A percentile compares a stretch with the other conserved stretches of the same genome.
Evolutionary conservation across 2,797 vertebrate genomes (phyloP).

Genomic region (Rhinichthys osculus): DNA sequence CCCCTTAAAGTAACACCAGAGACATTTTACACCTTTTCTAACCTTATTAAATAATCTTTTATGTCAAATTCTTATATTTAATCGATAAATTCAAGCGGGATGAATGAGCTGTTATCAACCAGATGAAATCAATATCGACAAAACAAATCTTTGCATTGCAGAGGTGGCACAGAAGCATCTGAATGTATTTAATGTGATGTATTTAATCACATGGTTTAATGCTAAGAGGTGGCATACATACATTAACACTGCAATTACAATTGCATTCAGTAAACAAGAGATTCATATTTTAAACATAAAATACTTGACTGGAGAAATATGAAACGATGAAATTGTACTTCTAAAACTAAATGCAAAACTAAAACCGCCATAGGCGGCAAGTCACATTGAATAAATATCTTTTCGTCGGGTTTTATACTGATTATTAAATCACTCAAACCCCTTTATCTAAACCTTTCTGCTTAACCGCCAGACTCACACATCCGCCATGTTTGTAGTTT

Average conservation of each 20-base stretch:
- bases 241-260: background rate
- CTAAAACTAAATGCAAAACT: background rate
- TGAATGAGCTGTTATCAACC: background rate
- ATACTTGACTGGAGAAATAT: background rate
- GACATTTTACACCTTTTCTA: background rate
- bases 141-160: background rate
- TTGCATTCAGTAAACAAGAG: background rate
- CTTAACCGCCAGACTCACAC: too few species aligned
- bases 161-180: background rate
- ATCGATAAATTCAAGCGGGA: background rate
- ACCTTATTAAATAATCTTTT: background rate
- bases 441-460: too few species aligned
- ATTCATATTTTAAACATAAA: background rate
- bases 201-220: background rate
- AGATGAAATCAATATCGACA: background rate
- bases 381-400: too few species aligned
- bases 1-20: too few species aligned
- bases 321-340: background rate
- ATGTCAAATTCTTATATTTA: constrained; percentile 5
- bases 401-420: too few species aligned
- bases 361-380: too few species aligned
- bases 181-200: background rate
- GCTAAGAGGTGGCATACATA: background rate
- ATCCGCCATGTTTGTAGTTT: too few species aligned
- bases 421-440: too few species aligned